These are phyloP conservation scores for Hoplodrina ambigua DNA, from an alignment of 2,888 invertebrate species.

Conservation along the genomic window DNA sequence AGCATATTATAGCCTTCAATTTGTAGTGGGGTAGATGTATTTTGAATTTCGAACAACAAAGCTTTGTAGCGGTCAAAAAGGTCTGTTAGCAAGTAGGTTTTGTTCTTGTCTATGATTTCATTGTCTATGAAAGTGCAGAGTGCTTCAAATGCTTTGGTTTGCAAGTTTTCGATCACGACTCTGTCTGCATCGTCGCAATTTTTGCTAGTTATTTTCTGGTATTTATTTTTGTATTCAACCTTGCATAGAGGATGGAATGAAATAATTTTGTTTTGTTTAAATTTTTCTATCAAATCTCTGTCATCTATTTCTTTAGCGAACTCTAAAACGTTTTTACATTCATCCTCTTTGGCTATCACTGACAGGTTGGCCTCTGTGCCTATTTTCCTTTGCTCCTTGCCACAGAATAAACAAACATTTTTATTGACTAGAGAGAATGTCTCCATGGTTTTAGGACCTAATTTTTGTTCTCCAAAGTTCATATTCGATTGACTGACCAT, in stretches of 20 bases:
- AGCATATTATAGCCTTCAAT: background rate
- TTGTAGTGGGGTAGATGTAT: constrained; percentile 2
- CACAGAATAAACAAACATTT: constrained; percentile 28
- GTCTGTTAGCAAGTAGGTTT: constrained; percentile 31
- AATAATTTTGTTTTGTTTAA: background rate
- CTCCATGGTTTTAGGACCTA: constrained; percentile 12
- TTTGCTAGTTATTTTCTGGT: constrained; percentile 27
- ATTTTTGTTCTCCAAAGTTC: background rate
- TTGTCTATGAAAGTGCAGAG: constrained; percentile 35
- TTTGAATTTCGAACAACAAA: constrained; percentile 31
- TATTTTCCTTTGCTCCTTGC: constrained; percentile 18
- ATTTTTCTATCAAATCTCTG: constrained; percentile 6
- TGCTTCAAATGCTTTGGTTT: constrained; percentile 22
- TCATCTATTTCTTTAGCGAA: constrained; percentile 21
- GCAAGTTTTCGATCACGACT: constrained; percentile 12
- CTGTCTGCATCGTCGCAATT: constrained; percentile 28
- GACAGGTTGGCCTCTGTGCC: constrained; percentile 17
- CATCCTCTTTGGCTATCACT: background rate
- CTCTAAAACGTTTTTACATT: constrained; percentile 1
- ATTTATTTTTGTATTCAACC: constrained; percentile 27
- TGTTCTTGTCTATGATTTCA: constrained; percentile 26
- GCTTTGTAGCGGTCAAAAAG: constrained; percentile 37
- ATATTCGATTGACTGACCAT: constrained; percentile 4
- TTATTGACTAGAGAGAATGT: background rate
- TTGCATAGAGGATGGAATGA: constrained; percentile 22